Conservation (phyloP, 2,797 vertebrate species). For the Anas bernieri region DNA sequence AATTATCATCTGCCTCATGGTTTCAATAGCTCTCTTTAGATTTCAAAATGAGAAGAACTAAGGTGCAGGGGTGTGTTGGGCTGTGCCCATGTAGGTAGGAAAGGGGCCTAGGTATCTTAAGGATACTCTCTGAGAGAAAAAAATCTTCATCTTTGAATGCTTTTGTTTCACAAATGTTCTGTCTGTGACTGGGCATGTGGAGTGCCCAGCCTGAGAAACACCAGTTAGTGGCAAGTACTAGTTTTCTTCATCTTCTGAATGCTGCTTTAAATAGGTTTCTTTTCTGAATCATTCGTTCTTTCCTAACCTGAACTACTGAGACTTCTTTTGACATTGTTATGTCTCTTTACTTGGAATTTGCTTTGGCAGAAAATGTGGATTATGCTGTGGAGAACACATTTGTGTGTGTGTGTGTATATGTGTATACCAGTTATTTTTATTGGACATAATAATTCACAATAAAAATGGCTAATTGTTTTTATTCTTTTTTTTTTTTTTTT, state of each 20-base stretch:
- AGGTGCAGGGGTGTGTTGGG: background rate
- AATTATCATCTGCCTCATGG: background rate
- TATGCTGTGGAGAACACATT: background rate
- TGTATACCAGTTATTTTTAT: background rate
- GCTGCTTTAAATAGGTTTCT: background rate
- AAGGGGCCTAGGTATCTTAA: background rate
- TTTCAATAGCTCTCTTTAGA: background rate
- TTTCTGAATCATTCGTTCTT: background rate
- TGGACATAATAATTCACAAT: background rate
- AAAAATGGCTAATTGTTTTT: slow-evolving; percentile 5
- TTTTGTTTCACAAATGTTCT: background rate
- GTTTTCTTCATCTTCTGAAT: background rate
- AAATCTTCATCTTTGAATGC: background rate
- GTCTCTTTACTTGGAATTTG: background rate
- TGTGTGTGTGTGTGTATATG: background rate
- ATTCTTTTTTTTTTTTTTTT: background rate
- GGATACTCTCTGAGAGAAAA: background rate
- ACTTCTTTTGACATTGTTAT: background rate
- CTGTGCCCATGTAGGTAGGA: background rate
- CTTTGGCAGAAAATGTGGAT: background rate
- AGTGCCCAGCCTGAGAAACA: background rate
- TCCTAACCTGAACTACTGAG: background rate
- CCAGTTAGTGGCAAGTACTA: background rate
- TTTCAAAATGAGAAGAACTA: background rate
- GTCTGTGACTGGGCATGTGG: background rate